These are phyloP conservation scores for Bombyx mandarina DNA, from an alignment of 1,140 invertebrate species.

Conservation along the genomic window DNA sequence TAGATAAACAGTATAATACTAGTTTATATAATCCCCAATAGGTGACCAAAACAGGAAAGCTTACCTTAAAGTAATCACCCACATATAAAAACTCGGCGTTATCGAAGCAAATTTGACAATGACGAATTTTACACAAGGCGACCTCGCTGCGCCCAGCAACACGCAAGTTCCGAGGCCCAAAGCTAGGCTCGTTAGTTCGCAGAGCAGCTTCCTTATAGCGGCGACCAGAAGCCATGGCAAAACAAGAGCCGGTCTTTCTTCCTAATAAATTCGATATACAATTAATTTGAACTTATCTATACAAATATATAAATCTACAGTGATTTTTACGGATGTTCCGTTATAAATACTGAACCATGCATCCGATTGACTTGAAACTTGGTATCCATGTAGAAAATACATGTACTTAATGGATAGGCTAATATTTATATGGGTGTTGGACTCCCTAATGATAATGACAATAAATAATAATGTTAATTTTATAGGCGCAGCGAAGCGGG, in stretches of 20 bases:
- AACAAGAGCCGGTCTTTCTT: conserved; percentile 50
- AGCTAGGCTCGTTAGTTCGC: conserved; percentile 50
- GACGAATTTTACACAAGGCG: conserved; percentile 51
- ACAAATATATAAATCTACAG: too few species aligned
- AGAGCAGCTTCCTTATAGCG: conserved; percentile 50
- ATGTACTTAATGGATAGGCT: too few species aligned
- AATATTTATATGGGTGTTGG: too few species aligned
- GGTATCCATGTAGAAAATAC: too few species aligned
- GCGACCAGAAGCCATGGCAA: conserved; percentile 55
- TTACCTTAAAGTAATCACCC: conserved; percentile 51
- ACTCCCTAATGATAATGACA: too few species aligned
- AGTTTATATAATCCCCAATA: too few species aligned
- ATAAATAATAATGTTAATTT: too few species aligned
- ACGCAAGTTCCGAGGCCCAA: conserved; percentile 53
- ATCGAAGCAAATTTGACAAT: conserved; percentile 44
- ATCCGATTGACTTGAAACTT: too few species aligned
- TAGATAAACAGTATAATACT: too few species aligned
- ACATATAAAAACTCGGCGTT: conserved; percentile 55
- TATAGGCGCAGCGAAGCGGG: too few species aligned
- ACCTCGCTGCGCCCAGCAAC: conserved; percentile 39
- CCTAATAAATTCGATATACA: conserved; percentile 19
- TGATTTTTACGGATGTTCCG: too few species aligned
- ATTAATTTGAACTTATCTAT: neutral
- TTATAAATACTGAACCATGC: too few species aligned
- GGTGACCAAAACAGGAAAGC: neutral